These are phyloP conservation scores for Hyaena hyaena DNA, from an alignment of 2,113 vertebrate species.

Conservation along the genomic window DNA sequence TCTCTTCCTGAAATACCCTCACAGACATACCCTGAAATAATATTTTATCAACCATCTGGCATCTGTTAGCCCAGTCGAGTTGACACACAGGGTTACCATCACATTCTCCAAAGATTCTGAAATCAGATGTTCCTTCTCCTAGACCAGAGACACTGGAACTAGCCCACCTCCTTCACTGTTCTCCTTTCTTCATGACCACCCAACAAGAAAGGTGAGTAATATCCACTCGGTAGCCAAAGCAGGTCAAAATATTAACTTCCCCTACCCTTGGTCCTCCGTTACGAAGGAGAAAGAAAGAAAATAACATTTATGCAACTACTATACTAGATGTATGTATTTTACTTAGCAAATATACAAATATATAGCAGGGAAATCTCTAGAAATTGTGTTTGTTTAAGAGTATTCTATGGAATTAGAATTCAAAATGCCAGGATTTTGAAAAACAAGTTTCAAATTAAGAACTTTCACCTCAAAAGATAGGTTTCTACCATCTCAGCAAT, in stretches of 20 bases:
- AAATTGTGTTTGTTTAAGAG: not conserved
- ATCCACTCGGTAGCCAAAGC: not conserved
- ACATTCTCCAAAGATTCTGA: not conserved
- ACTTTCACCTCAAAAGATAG: not conserved
- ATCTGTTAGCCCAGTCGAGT: not conserved
- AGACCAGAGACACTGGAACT: not conserved
- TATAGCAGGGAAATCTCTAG: not conserved
- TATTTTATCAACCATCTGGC: not conserved
- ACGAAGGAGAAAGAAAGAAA: not conserved
- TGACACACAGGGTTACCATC: not conserved
- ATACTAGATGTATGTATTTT: not conserved
- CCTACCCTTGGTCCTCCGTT: not conserved
- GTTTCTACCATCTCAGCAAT: not conserved
- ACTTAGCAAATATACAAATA: conserved; percentile 30
- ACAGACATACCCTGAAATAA: not conserved
- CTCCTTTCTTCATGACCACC: not conserved
- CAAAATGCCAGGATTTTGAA: not conserved
- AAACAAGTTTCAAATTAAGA: conserved; percentile 1
- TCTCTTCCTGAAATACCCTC: not conserved
- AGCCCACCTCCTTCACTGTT: not conserved
- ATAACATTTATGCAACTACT: not conserved
- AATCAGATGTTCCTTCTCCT: not conserved
- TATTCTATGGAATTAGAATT: not conserved
- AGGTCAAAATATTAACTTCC: not conserved
- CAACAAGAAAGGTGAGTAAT: not conserved